phyloP scores from a whole-genome alignment of 2,888 invertebrate species.

The Dromius quadrimaculatus region DNA sequence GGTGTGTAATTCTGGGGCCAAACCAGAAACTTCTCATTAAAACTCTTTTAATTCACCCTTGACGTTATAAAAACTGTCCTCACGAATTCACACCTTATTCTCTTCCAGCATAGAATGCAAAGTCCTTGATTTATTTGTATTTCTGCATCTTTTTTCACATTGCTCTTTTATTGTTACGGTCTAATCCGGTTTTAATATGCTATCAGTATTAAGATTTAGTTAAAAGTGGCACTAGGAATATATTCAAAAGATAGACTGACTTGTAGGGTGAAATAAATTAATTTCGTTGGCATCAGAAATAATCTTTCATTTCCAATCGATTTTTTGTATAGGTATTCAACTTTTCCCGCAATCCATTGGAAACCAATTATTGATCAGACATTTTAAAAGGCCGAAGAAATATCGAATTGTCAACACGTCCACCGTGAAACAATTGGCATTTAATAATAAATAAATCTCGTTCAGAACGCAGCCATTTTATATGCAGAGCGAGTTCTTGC shows the following conservation, averaged over 20 bases:
- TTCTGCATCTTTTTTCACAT: slow-evolving; percentile 3
- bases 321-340: no score
- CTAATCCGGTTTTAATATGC: slow-evolving; percentile 22
- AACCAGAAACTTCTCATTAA: slow-evolving; percentile 26
- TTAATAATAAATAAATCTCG: slow-evolving; percentile 41
- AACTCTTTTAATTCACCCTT: slow-evolving; percentile 10
- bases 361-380: slow-evolving; percentile 28
- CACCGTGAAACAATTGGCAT: slow-evolving; percentile 39
- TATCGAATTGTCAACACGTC: slow-evolving; percentile 40
- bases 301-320: no score
- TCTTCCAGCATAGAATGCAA: not conserved
- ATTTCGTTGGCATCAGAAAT: no score
- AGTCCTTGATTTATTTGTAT: slow-evolving; percentile 20
- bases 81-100: slow-evolving; percentile 1
- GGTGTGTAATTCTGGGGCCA: slow-evolving; percentile 10
- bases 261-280: no score
- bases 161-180: slow-evolving; percentile 15
- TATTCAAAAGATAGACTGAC: slow-evolving; percentile 7
- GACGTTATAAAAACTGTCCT: not conserved
- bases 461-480: slow-evolving; percentile 34
- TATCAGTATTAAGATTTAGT: not conserved
- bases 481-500: slow-evolving; percentile 39
- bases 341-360: slow-evolving; percentile 14
- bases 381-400: slow-evolving; percentile 22
- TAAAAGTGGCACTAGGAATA: slow-evolving; percentile 19